Evolutionary conservation across 2,888 invertebrate species (phyloP).

Genomic region (Orchestes rusci): DNA sequence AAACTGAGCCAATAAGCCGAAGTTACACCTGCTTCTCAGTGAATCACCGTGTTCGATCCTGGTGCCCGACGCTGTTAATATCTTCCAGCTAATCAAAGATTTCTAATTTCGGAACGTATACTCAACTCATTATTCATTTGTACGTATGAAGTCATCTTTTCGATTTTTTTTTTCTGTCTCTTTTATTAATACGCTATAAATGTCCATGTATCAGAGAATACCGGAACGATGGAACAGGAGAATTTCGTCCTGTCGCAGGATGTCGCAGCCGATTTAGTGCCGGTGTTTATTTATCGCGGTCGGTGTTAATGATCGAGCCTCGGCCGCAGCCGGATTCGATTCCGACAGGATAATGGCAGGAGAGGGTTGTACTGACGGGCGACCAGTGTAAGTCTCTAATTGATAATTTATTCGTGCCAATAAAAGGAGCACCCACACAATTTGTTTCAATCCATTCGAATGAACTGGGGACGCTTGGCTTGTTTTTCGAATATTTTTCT

Average conservation of each 20-base stretch:
- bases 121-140: slow-evolving; percentile 19
- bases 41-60: slow-evolving; percentile 23
- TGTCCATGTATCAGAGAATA: slow-evolving; percentile 12
- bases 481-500: no score
- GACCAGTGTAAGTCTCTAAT: slow-evolving; percentile 3
- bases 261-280: slow-evolving; percentile 21
- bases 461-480: no score
- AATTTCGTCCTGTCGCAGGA: slow-evolving; percentile 12
- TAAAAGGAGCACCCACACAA: no score
- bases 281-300: slow-evolving; percentile 26
- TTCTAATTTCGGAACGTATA: slow-evolving; percentile 28
- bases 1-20: slow-evolving; percentile 18
- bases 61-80: slow-evolving; percentile 32
- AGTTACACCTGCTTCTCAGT: slow-evolving; percentile 21
- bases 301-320: slow-evolving; percentile 24
- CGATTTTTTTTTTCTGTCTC: no score
- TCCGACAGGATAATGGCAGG: slow-evolving; percentile 18
- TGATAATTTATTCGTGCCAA: slow-evolving; percentile 19
- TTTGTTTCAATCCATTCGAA: no score
- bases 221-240: slow-evolving; percentile 6
- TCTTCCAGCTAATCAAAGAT: slow-evolving; percentile 37
- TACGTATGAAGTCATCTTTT: slow-evolving; percentile 17
- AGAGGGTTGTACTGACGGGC: slow-evolving; percentile 11
- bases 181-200: no score
- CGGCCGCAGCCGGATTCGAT: slow-evolving; percentile 23